Evolutionary conservation across 2,888 invertebrate genomes (phyloP).

Genomic region (Cosmia trapezina): DNA sequence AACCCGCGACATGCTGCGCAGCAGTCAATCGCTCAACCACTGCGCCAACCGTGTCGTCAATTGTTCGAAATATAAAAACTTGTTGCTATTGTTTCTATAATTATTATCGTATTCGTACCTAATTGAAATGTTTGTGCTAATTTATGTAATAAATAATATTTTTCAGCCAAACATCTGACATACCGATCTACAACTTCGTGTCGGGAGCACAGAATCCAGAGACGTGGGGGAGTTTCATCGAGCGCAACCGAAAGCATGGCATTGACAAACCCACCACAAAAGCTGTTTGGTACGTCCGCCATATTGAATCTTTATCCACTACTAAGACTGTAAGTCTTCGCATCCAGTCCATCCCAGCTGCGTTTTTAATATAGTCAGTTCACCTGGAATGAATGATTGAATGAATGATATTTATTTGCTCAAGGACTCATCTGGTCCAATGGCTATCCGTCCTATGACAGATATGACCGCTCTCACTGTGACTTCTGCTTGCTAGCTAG

Average conservation of each 20-base stretch:
- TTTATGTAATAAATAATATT: not conserved
- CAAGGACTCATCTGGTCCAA: not conserved
- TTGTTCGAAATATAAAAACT: too few species aligned
- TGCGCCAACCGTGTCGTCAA: too few species aligned
- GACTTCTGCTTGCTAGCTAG: not conserved
- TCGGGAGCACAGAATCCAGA: conserved; percentile 96
- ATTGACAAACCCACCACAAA: conserved; percentile 90
- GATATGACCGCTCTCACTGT: not conserved
- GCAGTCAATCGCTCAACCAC: too few species aligned
- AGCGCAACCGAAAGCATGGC: conserved; percentile 90
- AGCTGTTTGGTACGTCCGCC: conserved; percentile 92
- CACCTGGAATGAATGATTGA: too few species aligned
- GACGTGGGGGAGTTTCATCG: conserved; percentile 93
- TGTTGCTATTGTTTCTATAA: too few species aligned
- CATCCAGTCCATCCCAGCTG: not conserved
- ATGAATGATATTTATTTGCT: too few species aligned
- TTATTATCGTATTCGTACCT: too few species aligned
- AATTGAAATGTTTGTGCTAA: not conserved
- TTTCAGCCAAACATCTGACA: conserved; percentile 83
- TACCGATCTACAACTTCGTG: conserved; percentile 96
- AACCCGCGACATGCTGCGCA: too few species aligned
- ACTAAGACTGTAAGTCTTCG: too few species aligned
- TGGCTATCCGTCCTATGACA: not conserved
- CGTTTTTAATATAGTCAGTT: not conserved
- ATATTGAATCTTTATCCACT: too few species aligned